A percentile compares a stretch with the other conserved stretches of the same genome.
These are phyloP conservation scores for Trichopria drosophilae DNA, from an alignment of 2,888 invertebrate genomes.

Conservation along the genomic window DNA sequence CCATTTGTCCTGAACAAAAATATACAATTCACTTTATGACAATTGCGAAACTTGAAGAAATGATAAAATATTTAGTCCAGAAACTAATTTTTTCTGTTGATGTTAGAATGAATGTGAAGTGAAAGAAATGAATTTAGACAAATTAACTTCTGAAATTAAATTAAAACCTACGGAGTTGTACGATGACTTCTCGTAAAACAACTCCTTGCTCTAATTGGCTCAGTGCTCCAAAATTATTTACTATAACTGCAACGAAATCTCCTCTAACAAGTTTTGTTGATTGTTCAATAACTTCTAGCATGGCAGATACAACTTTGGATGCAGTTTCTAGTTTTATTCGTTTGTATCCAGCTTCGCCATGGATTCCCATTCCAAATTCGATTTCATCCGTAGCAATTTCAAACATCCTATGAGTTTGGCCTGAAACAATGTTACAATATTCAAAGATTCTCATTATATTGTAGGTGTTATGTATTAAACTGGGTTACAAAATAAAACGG, in stretches of 20 bases:
- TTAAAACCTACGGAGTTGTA: constrained; percentile 64
- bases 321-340: constrained; percentile 58
- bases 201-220: constrained; percentile 77
- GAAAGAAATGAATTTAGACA: not conserved
- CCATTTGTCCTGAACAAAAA: constrained; percentile 39
- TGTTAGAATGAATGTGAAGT: constrained; percentile 1
- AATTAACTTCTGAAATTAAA: not conserved
- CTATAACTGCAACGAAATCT: constrained; percentile 65
- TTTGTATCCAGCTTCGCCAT: constrained; percentile 63
- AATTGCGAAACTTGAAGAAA: not conserved
- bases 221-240: constrained; percentile 80
- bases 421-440: constrained; percentile 30
- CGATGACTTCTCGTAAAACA: constrained; percentile 67
- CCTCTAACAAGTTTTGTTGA: constrained; percentile 39
- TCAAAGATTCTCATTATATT: constrained; percentile 10
- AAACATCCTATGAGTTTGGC: constrained; percentile 63
- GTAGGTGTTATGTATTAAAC: too few species aligned
- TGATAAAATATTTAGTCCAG: not conserved
- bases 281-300: constrained; percentile 55
- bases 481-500: too few species aligned
- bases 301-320: constrained; percentile 60
- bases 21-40: constrained; percentile 2
- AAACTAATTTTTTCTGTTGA: not conserved
- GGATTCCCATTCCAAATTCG: constrained; percentile 67
- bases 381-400: constrained; percentile 67